Percentiles rank a stretch among this genome's conserved stretches.
These are phyloP conservation scores for Enoplosus armatus DNA, from an alignment of 2,797 vertebrate species.

Conservation along the genomic window DNA sequence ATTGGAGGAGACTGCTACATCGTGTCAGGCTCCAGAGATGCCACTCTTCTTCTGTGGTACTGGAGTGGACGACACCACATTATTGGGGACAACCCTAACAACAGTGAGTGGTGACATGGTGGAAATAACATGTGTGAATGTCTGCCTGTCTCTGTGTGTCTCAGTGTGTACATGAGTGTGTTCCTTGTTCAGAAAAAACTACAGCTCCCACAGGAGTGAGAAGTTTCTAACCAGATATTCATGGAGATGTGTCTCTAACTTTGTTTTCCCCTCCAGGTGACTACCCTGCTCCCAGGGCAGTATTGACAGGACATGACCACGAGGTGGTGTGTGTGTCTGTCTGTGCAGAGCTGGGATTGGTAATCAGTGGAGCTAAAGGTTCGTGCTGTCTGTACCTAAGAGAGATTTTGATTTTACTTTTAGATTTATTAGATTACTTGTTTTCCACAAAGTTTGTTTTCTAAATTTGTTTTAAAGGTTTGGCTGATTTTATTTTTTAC, in stretches of 20 bases:
- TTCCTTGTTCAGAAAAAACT: too few relatives aligned
- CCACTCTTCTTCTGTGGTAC: constrained; percentile 97
- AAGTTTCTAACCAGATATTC: not conserved
- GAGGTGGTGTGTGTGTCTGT: constrained; percentile 97
- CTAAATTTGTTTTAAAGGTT: not conserved
- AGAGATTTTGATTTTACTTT: not conserved
- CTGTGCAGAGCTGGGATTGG: constrained; percentile 95
- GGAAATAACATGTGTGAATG: not conserved
- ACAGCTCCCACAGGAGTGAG: too few relatives aligned
- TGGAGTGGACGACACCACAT: constrained; percentile 99
- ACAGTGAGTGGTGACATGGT: constrained; percentile 89
- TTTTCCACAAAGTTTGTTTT: not conserved
- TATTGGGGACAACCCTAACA: constrained; percentile 98
- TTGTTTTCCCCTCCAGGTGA: constrained; percentile 84
- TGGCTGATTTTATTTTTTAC: not conserved
- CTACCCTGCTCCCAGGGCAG: constrained; percentile 94
- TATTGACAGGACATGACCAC: constrained; percentile 94
- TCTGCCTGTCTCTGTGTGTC: not conserved
- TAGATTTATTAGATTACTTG: not conserved
- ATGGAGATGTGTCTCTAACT: constrained; percentile 12
- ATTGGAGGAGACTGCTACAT: constrained; percentile 99
- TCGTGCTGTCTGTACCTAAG: constrained; percentile 52
- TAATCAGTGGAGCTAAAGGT: constrained; percentile 98
- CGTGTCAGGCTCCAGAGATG: constrained; percentile 96
- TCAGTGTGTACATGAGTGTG: not conserved